Evolutionary conservation across 2,113 vertebrate species (phyloP), one percentile per base, ranked within the genome.

Genomic region (Rattus norvegicus): DNA sequence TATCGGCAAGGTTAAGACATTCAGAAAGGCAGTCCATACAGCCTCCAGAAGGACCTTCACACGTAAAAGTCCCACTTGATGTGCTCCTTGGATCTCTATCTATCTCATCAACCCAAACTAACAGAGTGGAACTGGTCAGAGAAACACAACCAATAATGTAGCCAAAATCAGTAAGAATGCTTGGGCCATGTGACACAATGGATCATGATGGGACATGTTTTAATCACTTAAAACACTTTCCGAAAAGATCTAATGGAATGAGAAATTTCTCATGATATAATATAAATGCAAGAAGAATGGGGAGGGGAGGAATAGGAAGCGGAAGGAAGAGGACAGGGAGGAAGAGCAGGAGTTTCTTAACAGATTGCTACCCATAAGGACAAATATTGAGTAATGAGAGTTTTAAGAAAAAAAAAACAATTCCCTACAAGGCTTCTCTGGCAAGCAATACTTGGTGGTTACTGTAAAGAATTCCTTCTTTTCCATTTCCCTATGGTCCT

Each of bases 371-470:
- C 33, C n/a, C 56, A 61, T 1, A 75, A 54, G 36, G 28, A 84
- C 49, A 73, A 80, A 14, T 49, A 92, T 65, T 56, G 72, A 87
- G 83, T 94, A 81, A 80, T 88, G 54, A 90, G 2, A 17, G 75
- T 69, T 95, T 94, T 69, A 95, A 49, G 12, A 30, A 67, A 69
- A 30, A 67, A 69, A 67, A 94, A 80, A 94, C 56, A 49, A 9
- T 39, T 84, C 67, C 56, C 87, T 80, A 10, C 24, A 59, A 61
- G 24, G 61, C 52, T 49, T 30, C 13, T 24, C 13, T 24, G 30
- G 30, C 61, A 81, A 43, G 52, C n/a, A 77, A 67, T 94, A 76
- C 56, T 33, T 67, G 88, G 95, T 47, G 61, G 4, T n/a, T 91
- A 14, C 79, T 67, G 24, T 6, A 28, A 12, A 54, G 54, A 39